Conservation (phyloP, 1,140 invertebrate species). For the Cardiocondyla obscurior region DNA sequence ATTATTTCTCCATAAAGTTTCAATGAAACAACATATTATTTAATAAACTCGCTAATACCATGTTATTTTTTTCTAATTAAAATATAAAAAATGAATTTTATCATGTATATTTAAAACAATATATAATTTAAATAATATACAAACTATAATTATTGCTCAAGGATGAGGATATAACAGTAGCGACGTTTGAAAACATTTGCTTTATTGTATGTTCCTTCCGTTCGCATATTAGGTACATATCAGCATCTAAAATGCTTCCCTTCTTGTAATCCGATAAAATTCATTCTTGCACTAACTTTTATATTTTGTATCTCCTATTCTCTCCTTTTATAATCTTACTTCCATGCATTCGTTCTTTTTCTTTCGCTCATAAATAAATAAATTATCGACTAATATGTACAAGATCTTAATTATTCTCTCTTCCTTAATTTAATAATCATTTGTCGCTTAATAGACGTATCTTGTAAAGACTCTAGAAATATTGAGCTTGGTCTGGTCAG, state of each 20-base stretch:
- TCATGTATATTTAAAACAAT: not conserved
- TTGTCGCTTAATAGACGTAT: constrained; percentile 78
- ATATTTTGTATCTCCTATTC: constrained; percentile 48
- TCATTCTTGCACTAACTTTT: constrained; percentile 53
- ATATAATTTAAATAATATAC: not conserved
- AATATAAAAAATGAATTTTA: not conserved
- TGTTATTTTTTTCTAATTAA: not conserved
- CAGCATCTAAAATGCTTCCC: constrained; percentile 76
- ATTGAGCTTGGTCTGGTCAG: constrained; percentile 84
- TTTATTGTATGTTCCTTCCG: constrained; percentile 81
- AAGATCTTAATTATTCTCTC: constrained; percentile 71
- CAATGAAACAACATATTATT: not conserved
- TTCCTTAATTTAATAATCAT: constrained; percentile 74
- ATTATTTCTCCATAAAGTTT: not conserved
- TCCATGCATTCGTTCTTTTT: constrained; percentile 53
- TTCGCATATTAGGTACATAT: constrained; percentile 75
- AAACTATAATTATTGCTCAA: not conserved
- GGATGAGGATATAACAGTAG: not conserved
- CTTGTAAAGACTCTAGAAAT: constrained; percentile 84
- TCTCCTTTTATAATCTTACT: constrained; percentile 5
- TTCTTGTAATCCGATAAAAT: constrained; percentile 64
- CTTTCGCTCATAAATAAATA: constrained; percentile 76
- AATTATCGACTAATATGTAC: constrained; percentile 77
- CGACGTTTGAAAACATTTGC: constrained; percentile 79
- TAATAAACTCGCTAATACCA: not conserved